Base-by-base conservation (phyloP, 2,888 invertebrate species). In the Chrysolina haemoptera region DNA sequence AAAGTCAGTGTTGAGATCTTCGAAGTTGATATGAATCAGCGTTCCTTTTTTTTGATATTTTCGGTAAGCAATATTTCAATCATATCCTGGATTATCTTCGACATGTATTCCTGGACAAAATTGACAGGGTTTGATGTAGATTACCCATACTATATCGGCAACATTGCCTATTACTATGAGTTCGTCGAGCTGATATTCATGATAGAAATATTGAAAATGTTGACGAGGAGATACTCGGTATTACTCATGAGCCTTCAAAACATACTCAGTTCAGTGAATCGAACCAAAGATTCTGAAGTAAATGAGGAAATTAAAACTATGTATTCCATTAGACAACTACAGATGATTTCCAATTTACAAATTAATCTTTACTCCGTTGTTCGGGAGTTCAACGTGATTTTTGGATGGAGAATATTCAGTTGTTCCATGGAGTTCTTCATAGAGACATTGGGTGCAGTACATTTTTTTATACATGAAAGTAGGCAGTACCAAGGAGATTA, bases 371-470 rank as follows among this genome's bases (percentile, higher is more conserved):
- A 64, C 43, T 41, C 12, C 18, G 18, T 64, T 14, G 6, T 43
- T 40, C 64, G 14, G 20, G 43, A 64, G 20, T 43, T 64, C 6
- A 41, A 64, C 9, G 14, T 2, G 9, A 64, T 64, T 64, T 64
- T 40, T 18, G 64, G 64, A 2, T 64, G 64, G 64, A 64, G 43
- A 43, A 41, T 43, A 18, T 64, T 64, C 43, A 22, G 20, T 64
- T 64, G 43, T 16, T 18, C 40, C 43, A 43, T 64, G 0, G 18
- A 64, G 18, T 64, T 22, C 20, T 64, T 64, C 14, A 43, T 64
- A 14, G 64, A 20, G 18, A 43, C 20, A 9, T 41, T 64, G 64
- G 64, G 64, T 0, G 18, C 16, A 16, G 18, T 64, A 20, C 43
- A 64, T 20, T 64, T 64, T 20, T 20, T 18, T 41, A 11, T 64